Percentiles rank a stretch among this genome's conserved stretches.
These are phyloP conservation scores for Catostomus latipinnis DNA, from an alignment of 2,797 vertebrate species.

Conservation along the genomic window DNA sequence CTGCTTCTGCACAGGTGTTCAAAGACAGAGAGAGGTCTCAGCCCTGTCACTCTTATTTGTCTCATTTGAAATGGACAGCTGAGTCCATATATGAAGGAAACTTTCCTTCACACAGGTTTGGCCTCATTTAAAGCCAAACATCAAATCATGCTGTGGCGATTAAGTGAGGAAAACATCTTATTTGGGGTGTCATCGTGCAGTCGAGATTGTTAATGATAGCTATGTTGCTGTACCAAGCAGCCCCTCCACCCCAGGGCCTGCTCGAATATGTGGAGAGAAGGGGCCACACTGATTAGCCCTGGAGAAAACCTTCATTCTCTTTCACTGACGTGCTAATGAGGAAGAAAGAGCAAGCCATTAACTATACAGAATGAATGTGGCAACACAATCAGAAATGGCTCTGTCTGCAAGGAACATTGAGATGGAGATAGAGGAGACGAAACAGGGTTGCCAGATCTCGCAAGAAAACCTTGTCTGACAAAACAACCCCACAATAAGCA, in stretches of 20 bases:
- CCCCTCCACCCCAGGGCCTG: neutral
- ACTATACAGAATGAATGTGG: constrained; percentile 29
- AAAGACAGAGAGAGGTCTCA: constrained; percentile 17
- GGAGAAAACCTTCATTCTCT: constrained; percentile 21
- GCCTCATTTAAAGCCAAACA: neutral
- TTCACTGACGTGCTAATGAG: constrained; percentile 40
- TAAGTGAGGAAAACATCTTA: neutral
- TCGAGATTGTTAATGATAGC: constrained; percentile 2
- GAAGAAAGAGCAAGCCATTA: neutral
- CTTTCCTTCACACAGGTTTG: neutral
- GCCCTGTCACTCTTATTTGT: constrained; percentile 1
- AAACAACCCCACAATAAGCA: no score
- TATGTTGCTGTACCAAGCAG: neutral
- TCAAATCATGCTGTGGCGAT: neutral
- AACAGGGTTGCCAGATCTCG: neutral
- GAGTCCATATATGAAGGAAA: neutral
- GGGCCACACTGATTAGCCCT: constrained; percentile 29
- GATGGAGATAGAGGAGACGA: neutral
- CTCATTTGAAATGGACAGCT: neutral
- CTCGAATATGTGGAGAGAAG: neutral
- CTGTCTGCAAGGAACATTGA: neutral
- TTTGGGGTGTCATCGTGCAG: neutral
- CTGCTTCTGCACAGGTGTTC: neutral
- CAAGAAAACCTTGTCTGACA: no score
- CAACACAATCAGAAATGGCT: constrained; percentile 16